phyloP scores from a whole-genome alignment of 1,140 invertebrate genomes.

The Periplaneta americana region DNA sequence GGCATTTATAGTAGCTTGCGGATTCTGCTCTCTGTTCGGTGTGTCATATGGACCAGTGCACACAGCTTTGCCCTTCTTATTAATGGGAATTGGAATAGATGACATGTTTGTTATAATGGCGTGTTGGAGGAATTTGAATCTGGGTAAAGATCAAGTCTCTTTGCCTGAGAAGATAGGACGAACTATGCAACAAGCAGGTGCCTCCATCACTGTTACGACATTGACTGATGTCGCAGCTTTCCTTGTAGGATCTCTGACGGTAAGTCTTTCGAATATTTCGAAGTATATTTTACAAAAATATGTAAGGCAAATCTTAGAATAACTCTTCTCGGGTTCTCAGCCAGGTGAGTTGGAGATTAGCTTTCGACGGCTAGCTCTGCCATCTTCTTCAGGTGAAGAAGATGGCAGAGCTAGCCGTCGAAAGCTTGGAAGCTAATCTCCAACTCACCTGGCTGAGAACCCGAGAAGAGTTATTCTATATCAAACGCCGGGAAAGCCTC shows the following conservation, averaged over 20 bases:
- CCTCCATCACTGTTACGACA: conserved; percentile 78
- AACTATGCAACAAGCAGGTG: conserved; percentile 71
- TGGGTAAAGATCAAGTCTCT: conserved; percentile 24
- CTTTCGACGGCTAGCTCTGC: too few species aligned
- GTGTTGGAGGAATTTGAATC: conserved; percentile 44
- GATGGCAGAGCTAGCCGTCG: too few species aligned
- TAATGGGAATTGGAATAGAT: conserved; percentile 75
- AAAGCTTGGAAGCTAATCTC: too few species aligned
- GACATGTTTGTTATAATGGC: conserved; percentile 79
- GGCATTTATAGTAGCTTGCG: conserved; percentile 65
- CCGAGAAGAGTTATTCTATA: too few species aligned
- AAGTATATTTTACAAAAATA: too few species aligned
- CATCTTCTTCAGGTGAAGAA: too few species aligned
- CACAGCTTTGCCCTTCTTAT: conserved; percentile 71
- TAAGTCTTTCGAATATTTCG: conserved; percentile 35
- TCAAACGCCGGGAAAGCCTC: too few species aligned
- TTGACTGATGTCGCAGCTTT: conserved; percentile 78
- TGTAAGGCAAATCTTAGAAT: too few species aligned
- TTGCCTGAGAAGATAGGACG: conserved; percentile 55
- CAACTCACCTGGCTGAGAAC: too few species aligned
- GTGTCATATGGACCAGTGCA: conserved; percentile 77
- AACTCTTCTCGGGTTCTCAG: too few species aligned
- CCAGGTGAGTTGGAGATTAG: too few species aligned
- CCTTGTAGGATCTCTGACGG: conserved; percentile 61
- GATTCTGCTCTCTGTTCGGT: conserved; percentile 65